phyloP scores from a whole-genome alignment of 2,888 invertebrate species.

The Lasioglossum figueresi region DNA sequence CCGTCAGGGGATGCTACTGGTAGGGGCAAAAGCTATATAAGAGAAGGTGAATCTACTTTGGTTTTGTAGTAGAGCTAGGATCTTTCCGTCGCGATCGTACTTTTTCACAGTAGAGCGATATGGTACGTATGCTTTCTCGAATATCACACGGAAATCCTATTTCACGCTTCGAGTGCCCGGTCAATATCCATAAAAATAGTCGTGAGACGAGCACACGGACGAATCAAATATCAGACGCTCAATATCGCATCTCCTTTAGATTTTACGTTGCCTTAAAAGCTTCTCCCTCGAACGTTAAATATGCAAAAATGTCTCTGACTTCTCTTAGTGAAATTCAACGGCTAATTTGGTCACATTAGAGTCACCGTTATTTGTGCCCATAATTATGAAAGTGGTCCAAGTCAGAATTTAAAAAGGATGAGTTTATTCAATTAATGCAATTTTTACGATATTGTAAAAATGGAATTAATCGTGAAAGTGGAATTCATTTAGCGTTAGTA shows the following conservation, averaged over 20 bases:
- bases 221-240: background rate
- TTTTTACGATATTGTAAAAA: too few relatives aligned
- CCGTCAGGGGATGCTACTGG: constrained; percentile 60
- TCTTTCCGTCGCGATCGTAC: constrained; percentile 71
- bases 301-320: background rate
- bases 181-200: constrained; percentile 6
- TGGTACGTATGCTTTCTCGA: constrained; percentile 64
- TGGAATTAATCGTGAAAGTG: too few relatives aligned
- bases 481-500: too few relatives aligned
- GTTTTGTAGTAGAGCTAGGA: constrained; percentile 80
- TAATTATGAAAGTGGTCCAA: too few relatives aligned
- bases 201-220: background rate
- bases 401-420: too few relatives aligned
- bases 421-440: too few relatives aligned
- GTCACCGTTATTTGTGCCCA: background rate
- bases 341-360: background rate
- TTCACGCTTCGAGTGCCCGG: background rate
- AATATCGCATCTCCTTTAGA: background rate
- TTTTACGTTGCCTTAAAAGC: background rate
- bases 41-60: constrained; percentile 76
- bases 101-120: constrained; percentile 58
- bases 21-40: constrained; percentile 82
- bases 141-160: background rate
- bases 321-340: background rate
- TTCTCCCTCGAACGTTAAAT: background rate